phyloP scores from a whole-genome alignment of 1,140 invertebrate genomes.

The Procambarus clarkii region DNA sequence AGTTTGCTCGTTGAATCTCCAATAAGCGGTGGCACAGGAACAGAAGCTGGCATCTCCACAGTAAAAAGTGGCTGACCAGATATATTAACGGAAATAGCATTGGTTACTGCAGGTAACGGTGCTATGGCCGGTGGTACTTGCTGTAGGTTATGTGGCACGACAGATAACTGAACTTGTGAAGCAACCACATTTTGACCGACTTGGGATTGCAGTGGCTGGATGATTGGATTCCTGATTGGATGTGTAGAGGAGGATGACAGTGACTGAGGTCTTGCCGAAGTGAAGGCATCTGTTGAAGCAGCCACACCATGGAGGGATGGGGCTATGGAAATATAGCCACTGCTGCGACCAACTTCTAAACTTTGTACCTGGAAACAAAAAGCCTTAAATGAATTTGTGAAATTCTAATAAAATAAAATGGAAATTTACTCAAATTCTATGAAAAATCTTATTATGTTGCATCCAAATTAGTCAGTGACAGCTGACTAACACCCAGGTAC shows the following conservation, averaged over 20 bases:
- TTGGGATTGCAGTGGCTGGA: conserved; percentile 22
- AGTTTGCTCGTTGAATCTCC: background rate
- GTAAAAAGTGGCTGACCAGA: conserved; percentile 60
- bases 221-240: conserved; percentile 13
- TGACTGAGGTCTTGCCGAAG: background rate
- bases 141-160: conserved; percentile 4
- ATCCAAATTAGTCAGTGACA: too few relatives aligned
- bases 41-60: conserved; percentile 47
- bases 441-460: too few relatives aligned
- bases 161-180: conserved; percentile 32
- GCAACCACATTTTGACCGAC: conserved; percentile 23
- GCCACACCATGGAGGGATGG: conserved; percentile 4
- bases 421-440: too few relatives aligned
- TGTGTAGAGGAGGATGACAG: background rate
- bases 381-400: background rate
- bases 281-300: conserved; percentile 13
- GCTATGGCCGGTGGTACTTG: conserved; percentile 7
- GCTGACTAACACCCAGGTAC: too few relatives aligned
- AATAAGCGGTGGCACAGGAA: background rate
- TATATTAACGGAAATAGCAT: conserved; percentile 65
- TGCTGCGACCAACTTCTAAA: background rate
- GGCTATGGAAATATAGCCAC: conserved; percentile 46
- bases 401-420: too few relatives aligned
- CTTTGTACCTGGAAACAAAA: background rate
- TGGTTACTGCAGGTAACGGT: conserved; percentile 6